These are phyloP conservation scores for Trichonephila inaurata DNA, from an alignment of 1,140 invertebrate genomes.

Conservation along the genomic window DNA sequence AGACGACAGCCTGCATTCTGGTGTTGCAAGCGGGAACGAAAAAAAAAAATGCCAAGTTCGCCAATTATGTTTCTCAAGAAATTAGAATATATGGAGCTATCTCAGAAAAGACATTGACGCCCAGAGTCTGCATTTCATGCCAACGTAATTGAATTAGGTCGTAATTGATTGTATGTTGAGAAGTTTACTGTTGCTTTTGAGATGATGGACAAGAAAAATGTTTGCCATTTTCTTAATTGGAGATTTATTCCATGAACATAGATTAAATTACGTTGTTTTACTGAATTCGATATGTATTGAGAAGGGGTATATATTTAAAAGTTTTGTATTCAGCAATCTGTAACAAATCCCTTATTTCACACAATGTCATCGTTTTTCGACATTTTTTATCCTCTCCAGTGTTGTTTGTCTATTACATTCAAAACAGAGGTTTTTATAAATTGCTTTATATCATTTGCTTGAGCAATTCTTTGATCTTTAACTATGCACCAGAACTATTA, in stretches of 20 bases:
- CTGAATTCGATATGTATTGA: too few species aligned
- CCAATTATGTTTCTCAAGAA: neutral
- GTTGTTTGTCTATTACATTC: too few species aligned
- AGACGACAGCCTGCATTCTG: neutral
- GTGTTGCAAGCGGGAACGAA: neutral
- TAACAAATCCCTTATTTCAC: too few species aligned
- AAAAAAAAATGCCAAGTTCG: neutral
- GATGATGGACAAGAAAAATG: neutral
- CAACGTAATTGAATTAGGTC: neutral
- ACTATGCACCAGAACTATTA: too few species aligned
- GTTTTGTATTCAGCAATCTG: too few species aligned
- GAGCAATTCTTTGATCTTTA: too few species aligned
- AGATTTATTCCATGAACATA: neutral
- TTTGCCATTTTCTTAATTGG: neutral
- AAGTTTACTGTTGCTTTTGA: neutral
- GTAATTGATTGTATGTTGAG: neutral
- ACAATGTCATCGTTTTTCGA: too few species aligned
- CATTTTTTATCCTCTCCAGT: too few species aligned
- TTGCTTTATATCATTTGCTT: too few species aligned
- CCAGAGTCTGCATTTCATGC: neutral
- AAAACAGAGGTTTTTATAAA: too few species aligned
- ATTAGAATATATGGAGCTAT: slow-evolving; percentile 1
- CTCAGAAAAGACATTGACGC: neutral
- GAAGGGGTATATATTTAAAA: too few species aligned
- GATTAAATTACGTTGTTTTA: too few species aligned